phyloP scores from a whole-genome alignment of 2,888 invertebrate species.

The Tuta absoluta region DNA sequence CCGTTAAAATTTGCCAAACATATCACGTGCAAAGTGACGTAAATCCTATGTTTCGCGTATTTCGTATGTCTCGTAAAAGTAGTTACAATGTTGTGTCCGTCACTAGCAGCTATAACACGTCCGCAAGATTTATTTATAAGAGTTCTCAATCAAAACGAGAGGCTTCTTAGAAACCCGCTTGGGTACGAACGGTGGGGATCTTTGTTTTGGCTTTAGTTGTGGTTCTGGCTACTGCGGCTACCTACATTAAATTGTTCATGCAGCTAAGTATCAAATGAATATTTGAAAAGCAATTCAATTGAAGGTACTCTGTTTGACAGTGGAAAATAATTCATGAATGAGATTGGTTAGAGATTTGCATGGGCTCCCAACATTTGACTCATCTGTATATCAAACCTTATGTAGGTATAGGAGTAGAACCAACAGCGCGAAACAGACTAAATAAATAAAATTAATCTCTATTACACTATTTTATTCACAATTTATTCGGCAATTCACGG shows the following conservation, averaged over 20 bases:
- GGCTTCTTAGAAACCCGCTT: slow-evolving; percentile 61
- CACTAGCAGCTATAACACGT: slow-evolving; percentile 41
- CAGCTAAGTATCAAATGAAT: slow-evolving; percentile 46
- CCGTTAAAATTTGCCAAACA: neutral
- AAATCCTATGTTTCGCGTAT: neutral
- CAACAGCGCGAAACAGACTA: neutral
- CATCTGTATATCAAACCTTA: no score
- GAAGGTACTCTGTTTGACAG: slow-evolving; percentile 24
- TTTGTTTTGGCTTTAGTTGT: slow-evolving; percentile 74
- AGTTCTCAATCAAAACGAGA: slow-evolving; percentile 68
- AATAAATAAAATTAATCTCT: neutral
- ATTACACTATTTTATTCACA: slow-evolving; percentile 2
- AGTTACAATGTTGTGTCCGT: slow-evolving; percentile 28
- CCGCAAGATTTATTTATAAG: slow-evolving; percentile 60
- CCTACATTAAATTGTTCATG: slow-evolving; percentile 48
- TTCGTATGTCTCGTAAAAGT: slow-evolving; percentile 23
- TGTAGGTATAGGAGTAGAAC: no score
- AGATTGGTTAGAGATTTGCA: no score
- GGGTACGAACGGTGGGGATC: slow-evolving; percentile 57
- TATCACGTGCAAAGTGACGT: neutral
- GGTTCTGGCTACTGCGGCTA: slow-evolving; percentile 39
- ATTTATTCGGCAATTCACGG: slow-evolving; percentile 12
- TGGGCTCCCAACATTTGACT: no score
- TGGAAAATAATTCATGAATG: neutral
- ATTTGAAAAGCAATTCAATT: slow-evolving; percentile 40